phyloP scores from a whole-genome alignment of 2,888 invertebrate species.

The Acrocyrtus sp. region DNA sequence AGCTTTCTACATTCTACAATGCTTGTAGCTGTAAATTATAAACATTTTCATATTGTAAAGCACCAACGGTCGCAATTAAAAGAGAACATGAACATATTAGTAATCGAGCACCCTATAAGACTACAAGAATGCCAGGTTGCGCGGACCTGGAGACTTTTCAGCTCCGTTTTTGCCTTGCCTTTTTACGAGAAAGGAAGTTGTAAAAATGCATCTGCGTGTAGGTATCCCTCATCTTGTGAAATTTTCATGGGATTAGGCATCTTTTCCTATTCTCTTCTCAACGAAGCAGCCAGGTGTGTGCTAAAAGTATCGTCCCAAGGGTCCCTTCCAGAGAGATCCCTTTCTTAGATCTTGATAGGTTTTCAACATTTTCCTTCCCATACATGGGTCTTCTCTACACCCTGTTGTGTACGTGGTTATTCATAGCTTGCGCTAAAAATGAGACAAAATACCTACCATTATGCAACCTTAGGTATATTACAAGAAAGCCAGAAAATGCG shows the following conservation, averaged over 20 bases:
- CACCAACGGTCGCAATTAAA: background rate
- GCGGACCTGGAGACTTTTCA: background rate
- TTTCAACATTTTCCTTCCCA: background rate
- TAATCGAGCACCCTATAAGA: background rate
- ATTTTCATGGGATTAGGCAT: slow-evolving; percentile 17
- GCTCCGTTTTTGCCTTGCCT: background rate
- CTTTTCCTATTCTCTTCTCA: background rate
- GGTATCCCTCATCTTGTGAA: slow-evolving; percentile 2
- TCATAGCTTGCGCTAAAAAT: no score
- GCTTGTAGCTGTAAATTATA: no score
- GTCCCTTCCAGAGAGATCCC: slow-evolving; percentile 16
- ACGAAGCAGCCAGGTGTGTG: slow-evolving; percentile 15
- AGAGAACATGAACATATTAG: background rate
- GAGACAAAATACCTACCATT: no score
- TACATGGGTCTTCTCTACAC: no score
- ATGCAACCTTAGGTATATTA: no score
- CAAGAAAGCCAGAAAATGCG: no score
- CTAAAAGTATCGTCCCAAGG: slow-evolving; percentile 33
- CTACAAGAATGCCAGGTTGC: background rate
- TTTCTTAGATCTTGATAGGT: slow-evolving; percentile 4
- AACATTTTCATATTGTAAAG: background rate
- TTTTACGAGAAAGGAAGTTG: background rate
- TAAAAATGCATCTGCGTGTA: background rate
- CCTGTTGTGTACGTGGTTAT: no score
- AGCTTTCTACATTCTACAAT: no score